Percentiles rank a stretch among this genome's conserved stretches.
Evolutionary conservation across 2,113 vertebrate species (phyloP).

Genomic region (Pseudopodoces humilis): DNA sequence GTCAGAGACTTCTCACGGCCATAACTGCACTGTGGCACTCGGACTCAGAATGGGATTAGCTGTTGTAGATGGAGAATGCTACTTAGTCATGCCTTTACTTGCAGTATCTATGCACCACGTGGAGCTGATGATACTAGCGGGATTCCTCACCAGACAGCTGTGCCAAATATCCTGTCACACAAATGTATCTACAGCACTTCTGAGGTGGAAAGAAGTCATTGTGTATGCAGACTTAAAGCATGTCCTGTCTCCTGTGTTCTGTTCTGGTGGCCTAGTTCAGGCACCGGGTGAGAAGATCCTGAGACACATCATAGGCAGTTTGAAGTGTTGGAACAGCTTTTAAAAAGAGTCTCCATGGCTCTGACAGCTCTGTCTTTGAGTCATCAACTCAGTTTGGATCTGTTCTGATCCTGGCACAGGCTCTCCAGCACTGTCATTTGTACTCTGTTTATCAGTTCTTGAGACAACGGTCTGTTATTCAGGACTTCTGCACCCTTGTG

Average conservation of each 20-base stretch:
- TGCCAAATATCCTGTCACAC: slow-evolving; percentile 55
- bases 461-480: background rate
- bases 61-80: slow-evolving; percentile 40
- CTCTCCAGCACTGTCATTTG: background rate
- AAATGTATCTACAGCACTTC: background rate
- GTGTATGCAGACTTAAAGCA: background rate
- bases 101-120: slow-evolving; percentile 38
- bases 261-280: slow-evolving; percentile 21
- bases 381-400: background rate
- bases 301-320: background rate
- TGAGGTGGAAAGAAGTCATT: slow-evolving; percentile 34
- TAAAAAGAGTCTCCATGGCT: background rate
- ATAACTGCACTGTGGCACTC: background rate
- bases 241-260: slow-evolving; percentile 3
- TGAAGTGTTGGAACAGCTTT: background rate
- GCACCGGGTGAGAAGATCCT: background rate
- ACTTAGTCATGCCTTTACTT: slow-evolving; percentile 51
- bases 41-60: background rate
- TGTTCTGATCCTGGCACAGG: background rate
- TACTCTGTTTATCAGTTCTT: background rate
- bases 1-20: background rate
- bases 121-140: background rate
- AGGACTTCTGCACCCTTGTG: background rate
- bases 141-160: slow-evolving; percentile 25
- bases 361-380: background rate